Conservation (phyloP, 2,113 vertebrate species). For the Erythrocercus mccallii region DNA sequence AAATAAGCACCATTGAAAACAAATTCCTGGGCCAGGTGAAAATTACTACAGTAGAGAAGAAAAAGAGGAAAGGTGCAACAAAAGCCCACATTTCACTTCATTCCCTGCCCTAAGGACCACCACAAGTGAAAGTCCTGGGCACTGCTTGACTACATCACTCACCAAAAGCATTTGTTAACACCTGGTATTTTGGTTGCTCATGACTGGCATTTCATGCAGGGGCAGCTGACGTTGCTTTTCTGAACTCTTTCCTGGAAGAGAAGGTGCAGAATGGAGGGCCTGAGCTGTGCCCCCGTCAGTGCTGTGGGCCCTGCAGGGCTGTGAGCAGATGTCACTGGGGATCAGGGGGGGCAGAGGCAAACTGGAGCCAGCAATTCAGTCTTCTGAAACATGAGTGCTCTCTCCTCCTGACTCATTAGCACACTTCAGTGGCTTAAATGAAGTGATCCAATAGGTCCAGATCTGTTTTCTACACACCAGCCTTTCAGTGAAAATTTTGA, state of each 20-base stretch:
- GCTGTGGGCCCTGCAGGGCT: not conserved
- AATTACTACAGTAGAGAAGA: fast-evolving
- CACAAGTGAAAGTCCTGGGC: not conserved
- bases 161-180: not conserved
- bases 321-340: not conserved
- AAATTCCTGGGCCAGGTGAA: not conserved
- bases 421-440: not conserved
- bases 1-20: not conserved
- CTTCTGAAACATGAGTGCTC: not conserved
- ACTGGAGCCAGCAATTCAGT: not conserved
- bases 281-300: not conserved
- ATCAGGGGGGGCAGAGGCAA: not conserved
- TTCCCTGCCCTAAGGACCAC: not conserved
- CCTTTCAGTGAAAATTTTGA: not conserved
- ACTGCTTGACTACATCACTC: not conserved
- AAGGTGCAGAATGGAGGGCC: not conserved
- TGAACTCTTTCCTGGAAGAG: not conserved
- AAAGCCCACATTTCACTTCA: not conserved
- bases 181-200: not conserved
- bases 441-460: not conserved
- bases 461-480: not conserved
- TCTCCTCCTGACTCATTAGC: not conserved
- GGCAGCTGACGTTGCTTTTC: not conserved
- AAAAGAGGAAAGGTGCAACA: not conserved
- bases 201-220: not conserved